These are phyloP conservation scores for Ectropis crepuscularia DNA, from an alignment of 2,888 invertebrate genomes.

Conservation along the genomic window DNA sequence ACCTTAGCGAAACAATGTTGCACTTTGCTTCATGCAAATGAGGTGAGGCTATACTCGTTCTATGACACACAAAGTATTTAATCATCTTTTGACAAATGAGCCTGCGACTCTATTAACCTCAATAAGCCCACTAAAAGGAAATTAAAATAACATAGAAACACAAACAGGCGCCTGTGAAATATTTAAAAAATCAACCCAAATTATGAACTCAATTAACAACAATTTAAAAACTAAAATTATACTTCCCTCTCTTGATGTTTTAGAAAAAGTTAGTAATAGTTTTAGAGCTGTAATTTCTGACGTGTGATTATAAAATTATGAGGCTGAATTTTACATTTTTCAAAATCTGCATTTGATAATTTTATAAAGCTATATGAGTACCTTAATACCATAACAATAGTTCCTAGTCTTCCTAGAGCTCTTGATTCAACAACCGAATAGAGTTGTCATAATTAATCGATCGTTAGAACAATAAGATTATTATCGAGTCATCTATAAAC, in stretches of 20 bases:
- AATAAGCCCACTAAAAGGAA: too few relatives aligned
- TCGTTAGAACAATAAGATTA: slow-evolving; percentile 54
- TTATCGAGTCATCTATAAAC: slow-evolving; percentile 56
- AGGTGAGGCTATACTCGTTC: background rate
- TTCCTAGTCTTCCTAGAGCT: slow-evolving; percentile 3
- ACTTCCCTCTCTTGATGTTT: too few relatives aligned
- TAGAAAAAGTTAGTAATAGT: too few relatives aligned
- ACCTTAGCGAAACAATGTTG: slow-evolving; percentile 10
- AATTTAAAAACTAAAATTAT: too few relatives aligned
- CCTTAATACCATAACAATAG: slow-evolving; percentile 11
- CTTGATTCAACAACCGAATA: slow-evolving; percentile 40
- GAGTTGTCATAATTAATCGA: slow-evolving; percentile 47
- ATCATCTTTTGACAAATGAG: background rate
- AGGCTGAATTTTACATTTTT: too few relatives aligned
- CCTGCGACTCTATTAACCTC: background rate
- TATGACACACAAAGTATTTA: background rate
- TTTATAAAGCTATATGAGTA: slow-evolving; percentile 1
- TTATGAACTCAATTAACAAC: too few relatives aligned
- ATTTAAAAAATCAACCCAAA: too few relatives aligned
- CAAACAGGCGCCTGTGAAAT: too few relatives aligned
- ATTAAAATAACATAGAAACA: background rate
- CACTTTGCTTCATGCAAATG: background rate
- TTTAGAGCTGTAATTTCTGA: too few relatives aligned
- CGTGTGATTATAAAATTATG: too few relatives aligned
- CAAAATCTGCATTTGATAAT: too few relatives aligned